Evolutionary conservation across 2,113 vertebrate genomes (phyloP).

Genomic region (Tetrao urogallus): DNA sequence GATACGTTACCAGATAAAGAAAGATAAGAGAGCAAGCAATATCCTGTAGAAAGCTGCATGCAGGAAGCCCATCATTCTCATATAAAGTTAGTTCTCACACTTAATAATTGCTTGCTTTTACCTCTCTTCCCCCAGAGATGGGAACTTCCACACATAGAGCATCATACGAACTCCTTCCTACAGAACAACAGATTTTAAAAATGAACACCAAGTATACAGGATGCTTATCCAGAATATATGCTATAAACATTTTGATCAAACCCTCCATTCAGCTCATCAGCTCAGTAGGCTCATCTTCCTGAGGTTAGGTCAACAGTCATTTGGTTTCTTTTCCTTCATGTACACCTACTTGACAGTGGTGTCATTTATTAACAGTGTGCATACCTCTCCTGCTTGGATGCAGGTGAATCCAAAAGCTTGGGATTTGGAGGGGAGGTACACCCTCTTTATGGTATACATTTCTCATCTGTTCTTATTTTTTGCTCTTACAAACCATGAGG

Average conservation of each 20-base stretch:
- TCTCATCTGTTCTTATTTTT: constrained; percentile 43
- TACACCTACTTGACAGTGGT: background rate
- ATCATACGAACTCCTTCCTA: background rate
- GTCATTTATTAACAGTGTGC: accelerated
- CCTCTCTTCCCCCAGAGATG: background rate
- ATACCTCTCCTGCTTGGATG: accelerated
- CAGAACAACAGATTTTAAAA: background rate
- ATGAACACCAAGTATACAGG: accelerated
- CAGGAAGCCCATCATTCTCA: background rate
- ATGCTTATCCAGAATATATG: background rate
- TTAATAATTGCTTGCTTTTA: background rate
- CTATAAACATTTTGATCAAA: background rate
- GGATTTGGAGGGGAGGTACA: background rate
- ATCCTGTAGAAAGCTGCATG: background rate
- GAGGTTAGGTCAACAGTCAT: background rate
- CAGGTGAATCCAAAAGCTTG: background rate
- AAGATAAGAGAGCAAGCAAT: background rate
- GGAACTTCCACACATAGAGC: background rate
- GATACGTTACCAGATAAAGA: background rate
- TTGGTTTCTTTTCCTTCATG: background rate
- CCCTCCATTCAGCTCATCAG: background rate
- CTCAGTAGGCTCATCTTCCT: background rate
- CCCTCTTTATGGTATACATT: background rate
- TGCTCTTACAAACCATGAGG: constrained; percentile 5
- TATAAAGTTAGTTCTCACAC: background rate